Evolutionary conservation across 2,113 vertebrate genomes (phyloP).

Genomic region (Copsychus sechellarum): DNA sequence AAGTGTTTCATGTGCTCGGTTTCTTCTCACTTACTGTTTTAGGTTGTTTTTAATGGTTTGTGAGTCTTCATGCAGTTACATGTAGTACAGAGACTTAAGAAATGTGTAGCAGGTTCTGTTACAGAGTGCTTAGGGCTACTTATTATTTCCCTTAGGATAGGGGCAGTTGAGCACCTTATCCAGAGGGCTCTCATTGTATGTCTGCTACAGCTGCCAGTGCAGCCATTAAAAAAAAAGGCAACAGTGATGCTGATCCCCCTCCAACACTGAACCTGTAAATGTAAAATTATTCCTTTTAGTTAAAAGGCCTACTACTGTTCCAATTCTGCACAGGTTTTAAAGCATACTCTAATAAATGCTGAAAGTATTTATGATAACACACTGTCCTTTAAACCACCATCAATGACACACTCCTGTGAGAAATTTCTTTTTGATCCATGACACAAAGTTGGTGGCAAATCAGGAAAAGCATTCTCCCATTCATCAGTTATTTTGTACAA

Average conservation of each 20-base stretch:
- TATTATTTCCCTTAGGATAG: neutral
- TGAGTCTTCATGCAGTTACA: neutral
- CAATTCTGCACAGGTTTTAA: neutral
- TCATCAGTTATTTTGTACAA: neutral
- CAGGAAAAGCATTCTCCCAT: neutral
- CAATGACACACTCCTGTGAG: neutral
- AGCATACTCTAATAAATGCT: neutral
- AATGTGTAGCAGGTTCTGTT: neutral
- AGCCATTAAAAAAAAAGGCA: neutral
- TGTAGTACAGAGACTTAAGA: neutral
- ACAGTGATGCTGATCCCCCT: neutral
- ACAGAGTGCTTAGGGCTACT: neutral
- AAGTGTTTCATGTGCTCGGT: neutral
- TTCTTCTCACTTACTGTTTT: neutral
- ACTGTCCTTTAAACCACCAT: neutral
- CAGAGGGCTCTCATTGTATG: neutral
- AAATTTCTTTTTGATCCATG: neutral
- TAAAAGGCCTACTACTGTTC: neutral
- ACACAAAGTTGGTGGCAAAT: neutral
- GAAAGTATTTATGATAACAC: neutral
- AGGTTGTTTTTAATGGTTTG: neutral
- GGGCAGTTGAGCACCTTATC: neutral
- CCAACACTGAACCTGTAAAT: neutral
- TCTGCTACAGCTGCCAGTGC: neutral
- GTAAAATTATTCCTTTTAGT: neutral